A percentile compares a stretch with the other conserved stretches of the same genome.
phyloP scores from a whole-genome alignment of 1,140 invertebrate species.

The Gryllus bimaculatus region DNA sequence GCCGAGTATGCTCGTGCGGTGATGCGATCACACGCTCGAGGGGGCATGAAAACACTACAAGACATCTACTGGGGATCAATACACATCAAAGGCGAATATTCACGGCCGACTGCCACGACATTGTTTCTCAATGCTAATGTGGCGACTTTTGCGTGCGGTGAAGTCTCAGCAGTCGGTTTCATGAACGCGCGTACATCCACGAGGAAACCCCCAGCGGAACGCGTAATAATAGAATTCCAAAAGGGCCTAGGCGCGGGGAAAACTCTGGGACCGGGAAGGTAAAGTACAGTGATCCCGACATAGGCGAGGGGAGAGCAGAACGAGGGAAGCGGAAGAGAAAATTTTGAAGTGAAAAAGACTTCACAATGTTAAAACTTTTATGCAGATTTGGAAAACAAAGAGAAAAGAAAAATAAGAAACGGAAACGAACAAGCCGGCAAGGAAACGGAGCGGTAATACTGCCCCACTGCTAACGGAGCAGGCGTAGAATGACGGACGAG shows the following conservation, averaged over 20 bases:
- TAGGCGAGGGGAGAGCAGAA: not conserved
- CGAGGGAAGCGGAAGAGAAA: not conserved
- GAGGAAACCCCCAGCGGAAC: not conserved
- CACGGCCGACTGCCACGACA: slow-evolving; percentile 11
- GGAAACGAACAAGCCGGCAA: not conserved
- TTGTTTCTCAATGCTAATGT: slow-evolving; percentile 14
- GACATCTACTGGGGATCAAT: slow-evolving; percentile 11
- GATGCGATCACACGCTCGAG: not conserved
- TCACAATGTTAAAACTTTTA: not conserved
- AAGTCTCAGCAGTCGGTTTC: not conserved
- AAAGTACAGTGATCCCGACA: not conserved
- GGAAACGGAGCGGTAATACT: not conserved
- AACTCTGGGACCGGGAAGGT: not conserved
- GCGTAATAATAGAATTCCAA: not conserved
- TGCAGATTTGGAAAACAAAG: not conserved
- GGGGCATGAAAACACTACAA: not conserved
- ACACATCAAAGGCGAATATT: slow-evolving; percentile 9
- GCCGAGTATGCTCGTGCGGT: not conserved
- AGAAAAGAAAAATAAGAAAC: not conserved
- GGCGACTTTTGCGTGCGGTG: not conserved
- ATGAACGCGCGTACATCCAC: not conserved
- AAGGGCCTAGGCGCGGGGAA: not conserved
- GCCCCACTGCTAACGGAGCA: not conserved
- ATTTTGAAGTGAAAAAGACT: not conserved
- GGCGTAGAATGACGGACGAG: not conserved